A percentile compares a stretch with the other conserved stretches of the same genome.
phyloP scores from a whole-genome alignment of 2,888 invertebrate genomes.

The Oligia latruncula region DNA sequence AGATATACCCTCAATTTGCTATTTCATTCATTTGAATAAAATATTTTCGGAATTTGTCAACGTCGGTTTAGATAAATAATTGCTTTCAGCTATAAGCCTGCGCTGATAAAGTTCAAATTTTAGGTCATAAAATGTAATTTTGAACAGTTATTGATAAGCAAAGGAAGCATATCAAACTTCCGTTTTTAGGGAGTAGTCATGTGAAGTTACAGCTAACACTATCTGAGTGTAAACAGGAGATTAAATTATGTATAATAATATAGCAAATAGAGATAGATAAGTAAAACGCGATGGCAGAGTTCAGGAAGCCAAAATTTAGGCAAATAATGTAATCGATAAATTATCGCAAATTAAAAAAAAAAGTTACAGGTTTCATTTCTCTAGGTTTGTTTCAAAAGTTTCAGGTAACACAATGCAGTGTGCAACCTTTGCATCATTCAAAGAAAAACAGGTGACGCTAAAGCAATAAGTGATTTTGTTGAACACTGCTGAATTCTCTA shows the following conservation, averaged over 20 bases:
- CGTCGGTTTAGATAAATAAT: constrained; percentile 17
- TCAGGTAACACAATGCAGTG: constrained; percentile 8
- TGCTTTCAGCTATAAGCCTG: constrained; percentile 10
- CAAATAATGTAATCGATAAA: constrained; percentile 23
- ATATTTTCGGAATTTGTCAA: neutral
- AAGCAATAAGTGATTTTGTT: constrained; percentile 17
- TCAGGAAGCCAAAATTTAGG: neutral
- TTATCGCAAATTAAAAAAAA: neutral
- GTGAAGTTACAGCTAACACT: constrained; percentile 34
- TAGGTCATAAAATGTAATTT: constrained; percentile 59
- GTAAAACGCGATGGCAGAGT: constrained; percentile 6
- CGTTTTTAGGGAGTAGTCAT: constrained; percentile 47
- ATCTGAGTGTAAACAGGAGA: constrained; percentile 50
- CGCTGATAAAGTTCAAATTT: constrained; percentile 54
- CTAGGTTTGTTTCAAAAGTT: constrained; percentile 1
- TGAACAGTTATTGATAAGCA: constrained; percentile 54
- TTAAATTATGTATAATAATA: constrained; percentile 26
- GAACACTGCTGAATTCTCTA: neutral
- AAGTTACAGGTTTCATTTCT: neutral
- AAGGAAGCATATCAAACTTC: constrained; percentile 56
- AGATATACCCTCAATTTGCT: neutral
- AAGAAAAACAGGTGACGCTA: constrained; percentile 2
- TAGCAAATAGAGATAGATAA: constrained; percentile 32
- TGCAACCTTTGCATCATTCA: neutral
- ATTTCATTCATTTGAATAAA: neutral